Conservation (phyloP, 2,797 vertebrate genomes). For the Spondyliosoma cantharus region DNA sequence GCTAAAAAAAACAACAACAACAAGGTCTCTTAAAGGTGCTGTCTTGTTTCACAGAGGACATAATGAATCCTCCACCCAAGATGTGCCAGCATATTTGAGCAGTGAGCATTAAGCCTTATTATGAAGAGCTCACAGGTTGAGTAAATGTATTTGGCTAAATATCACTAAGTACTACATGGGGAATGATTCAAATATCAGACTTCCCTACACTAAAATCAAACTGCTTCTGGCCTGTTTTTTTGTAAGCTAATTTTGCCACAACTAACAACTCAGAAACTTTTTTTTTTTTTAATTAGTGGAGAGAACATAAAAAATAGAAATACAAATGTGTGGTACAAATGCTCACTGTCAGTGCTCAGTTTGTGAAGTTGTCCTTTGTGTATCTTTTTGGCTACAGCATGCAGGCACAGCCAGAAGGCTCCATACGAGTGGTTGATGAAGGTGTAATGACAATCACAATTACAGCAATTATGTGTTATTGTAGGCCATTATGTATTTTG, state of each 20-base stretch:
- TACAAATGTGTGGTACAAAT: neutral
- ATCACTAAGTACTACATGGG: neutral
- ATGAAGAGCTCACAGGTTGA: neutral
- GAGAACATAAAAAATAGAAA: too few relatives aligned
- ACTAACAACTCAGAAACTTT: neutral
- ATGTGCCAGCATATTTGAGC: too few relatives aligned
- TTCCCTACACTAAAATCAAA: neutral
- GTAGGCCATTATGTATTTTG: conserved; percentile 82
- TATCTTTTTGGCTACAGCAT: conserved; percentile 50
- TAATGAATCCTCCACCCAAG: too few relatives aligned
- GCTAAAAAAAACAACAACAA: too few relatives aligned
- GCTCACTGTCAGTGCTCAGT: conserved; percentile 13
- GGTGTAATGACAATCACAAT: conserved; percentile 76
- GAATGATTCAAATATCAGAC: neutral
- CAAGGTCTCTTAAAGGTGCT: too few relatives aligned
- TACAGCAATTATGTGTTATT: conserved; percentile 82
- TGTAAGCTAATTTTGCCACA: neutral
- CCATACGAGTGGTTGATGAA: conserved; percentile 63
- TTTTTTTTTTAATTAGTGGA: neutral
- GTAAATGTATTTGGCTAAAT: neutral
- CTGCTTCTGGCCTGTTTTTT: neutral
- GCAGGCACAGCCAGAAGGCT: conserved; percentile 53
- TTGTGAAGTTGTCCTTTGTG: conserved; percentile 54
- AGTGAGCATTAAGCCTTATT: too few relatives aligned
- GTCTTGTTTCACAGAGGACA: too few relatives aligned